Percentiles rank a stretch among this genome's conserved stretches.
Evolutionary conservation across 2,888 invertebrate species (phyloP).

Genomic region (Drosophila flavopinicola): DNA sequence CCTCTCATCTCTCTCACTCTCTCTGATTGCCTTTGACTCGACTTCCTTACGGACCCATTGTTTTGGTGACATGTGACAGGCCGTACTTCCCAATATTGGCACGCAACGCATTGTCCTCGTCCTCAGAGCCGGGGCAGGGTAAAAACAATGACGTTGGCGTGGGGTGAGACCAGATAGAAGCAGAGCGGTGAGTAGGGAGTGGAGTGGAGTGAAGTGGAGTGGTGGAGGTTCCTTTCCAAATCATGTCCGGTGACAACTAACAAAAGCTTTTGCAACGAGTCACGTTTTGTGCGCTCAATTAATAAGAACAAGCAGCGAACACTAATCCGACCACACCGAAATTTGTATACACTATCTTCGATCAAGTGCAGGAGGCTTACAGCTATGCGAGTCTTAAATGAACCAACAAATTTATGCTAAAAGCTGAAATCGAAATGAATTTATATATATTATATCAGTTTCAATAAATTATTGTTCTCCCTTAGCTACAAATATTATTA

Average conservation of each 20-base stretch:
- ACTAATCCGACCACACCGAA: conserved; percentile 6
- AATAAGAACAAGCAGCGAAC: conserved; percentile 41
- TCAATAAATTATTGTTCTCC: too few species aligned
- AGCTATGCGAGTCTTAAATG: not conserved
- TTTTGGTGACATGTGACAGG: conserved; percentile 73
- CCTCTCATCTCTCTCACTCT: conserved; percentile 2
- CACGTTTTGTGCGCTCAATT: conserved; percentile 60
- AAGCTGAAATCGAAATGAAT: too few species aligned
- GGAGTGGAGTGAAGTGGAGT: not conserved
- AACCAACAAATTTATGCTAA: too few species aligned
- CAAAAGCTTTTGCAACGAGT: conserved; percentile 57
- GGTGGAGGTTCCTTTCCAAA: conserved; percentile 17
- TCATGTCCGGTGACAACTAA: conserved; percentile 56
- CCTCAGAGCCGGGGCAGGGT: conserved; percentile 23
- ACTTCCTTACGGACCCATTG: conserved; percentile 48
- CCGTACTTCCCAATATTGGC: conserved; percentile 66
- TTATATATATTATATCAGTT: too few species aligned
- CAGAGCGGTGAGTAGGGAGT: not conserved
- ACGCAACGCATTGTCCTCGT: conserved; percentile 49
- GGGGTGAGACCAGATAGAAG: conserved; percentile 4
- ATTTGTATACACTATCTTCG: conserved; percentile 11
- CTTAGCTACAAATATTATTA: too few species aligned
- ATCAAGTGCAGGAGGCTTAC: not conserved
- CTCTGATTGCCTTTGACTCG: conserved; percentile 41
- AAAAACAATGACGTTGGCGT: conserved; percentile 44